Evolutionary conservation across 2,113 vertebrate genomes (phyloP), one percentile per base, ranked within the genome.

Genomic region (Chionis minor): DNA sequence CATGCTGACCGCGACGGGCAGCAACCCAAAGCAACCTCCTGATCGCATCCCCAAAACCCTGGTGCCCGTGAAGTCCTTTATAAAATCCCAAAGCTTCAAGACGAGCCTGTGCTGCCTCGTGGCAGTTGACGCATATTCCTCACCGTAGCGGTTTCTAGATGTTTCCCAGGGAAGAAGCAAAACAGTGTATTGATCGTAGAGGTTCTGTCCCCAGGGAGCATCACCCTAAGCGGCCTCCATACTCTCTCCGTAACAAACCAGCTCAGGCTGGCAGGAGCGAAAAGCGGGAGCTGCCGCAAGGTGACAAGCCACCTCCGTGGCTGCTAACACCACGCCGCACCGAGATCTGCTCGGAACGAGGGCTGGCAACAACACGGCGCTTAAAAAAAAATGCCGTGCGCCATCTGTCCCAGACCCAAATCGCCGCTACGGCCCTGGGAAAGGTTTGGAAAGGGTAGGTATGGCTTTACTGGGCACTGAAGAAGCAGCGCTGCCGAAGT

Each of bases 1-100:
- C 47, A 4, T 0, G 19, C 67, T 52, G 79, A 42, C 62, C 32
- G 61, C 0, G 2, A 40, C 0, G 12, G 67, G 63, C 75, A 72
- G 58, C 18, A 14, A 86, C 33, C 74, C 71, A 49, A 86, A 69
- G 72, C 58, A 26, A 66, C 19, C 78, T 90, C 80, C 71, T 44
- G 47, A n/a, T 30, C 26, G 7, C 33, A 28, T 9, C 71, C 35
- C 75, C 59, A 35, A 59, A 75, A 12, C 17, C 22, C 7, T 3
- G 20, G 7, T 71, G 20, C 65, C n/a, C 15, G 5, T 0, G 7
- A 24, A 56, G 33, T 7, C 33, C 47, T 59, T 56, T 1, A 4
- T 12, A 17, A 38, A 6, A 35, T 15, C 82, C 72, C 4, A 1
- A 27, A 78, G n/a, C 51, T 28, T 72, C 30, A 14, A 44, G 35